Percentiles rank a stretch among this genome's conserved stretches.
Evolutionary conservation across 2,797 vertebrate species (phyloP).

Genomic region (Heterohyrax brucei): DNA sequence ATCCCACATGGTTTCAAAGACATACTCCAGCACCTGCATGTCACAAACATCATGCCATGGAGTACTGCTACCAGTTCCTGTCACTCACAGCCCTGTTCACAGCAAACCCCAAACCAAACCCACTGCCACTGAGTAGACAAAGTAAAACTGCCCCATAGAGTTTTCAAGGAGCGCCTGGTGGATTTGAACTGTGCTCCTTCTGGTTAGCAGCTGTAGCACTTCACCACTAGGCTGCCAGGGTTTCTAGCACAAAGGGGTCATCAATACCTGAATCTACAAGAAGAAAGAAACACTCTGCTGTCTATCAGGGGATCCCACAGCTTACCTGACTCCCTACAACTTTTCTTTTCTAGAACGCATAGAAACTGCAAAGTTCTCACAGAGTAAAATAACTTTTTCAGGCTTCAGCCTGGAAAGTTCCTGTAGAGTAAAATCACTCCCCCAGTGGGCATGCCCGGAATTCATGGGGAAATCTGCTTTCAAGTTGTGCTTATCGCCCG

Average conservation of each 20-base stretch:
- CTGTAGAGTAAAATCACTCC: conserved; percentile 62
- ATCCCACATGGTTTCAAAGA: background rate
- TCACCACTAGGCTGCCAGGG: too few species aligned
- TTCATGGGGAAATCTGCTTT: conserved; percentile 80
- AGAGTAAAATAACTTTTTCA: conserved; percentile 58
- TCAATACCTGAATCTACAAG: background rate
- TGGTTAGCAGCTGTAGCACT: too few species aligned
- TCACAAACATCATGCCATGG: conserved; percentile 20
- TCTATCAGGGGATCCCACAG: background rate
- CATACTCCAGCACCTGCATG: background rate
- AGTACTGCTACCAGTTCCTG: conserved; percentile 9
- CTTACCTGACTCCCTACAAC: conserved; percentile 43
- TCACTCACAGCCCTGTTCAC: conserved; percentile 51
- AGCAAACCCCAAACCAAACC: too few species aligned
- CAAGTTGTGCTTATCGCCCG: conserved; percentile 73
- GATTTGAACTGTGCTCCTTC: too few species aligned
- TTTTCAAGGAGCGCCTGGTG: too few species aligned
- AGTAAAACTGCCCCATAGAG: too few species aligned
- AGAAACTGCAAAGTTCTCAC: conserved; percentile 18
- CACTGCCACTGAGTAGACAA: too few species aligned
- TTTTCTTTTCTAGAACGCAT: conserved; percentile 49
- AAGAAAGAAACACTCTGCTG: background rate
- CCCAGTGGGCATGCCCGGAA: conserved; percentile 70
- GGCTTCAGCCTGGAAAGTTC: conserved; percentile 56
- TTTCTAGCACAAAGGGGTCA: conserved; percentile 61